Percentiles rank a stretch among this genome's conserved stretches.
phyloP scores from a whole-genome alignment of 2,113 vertebrate genomes.

The Phasianus colchicus region DNA sequence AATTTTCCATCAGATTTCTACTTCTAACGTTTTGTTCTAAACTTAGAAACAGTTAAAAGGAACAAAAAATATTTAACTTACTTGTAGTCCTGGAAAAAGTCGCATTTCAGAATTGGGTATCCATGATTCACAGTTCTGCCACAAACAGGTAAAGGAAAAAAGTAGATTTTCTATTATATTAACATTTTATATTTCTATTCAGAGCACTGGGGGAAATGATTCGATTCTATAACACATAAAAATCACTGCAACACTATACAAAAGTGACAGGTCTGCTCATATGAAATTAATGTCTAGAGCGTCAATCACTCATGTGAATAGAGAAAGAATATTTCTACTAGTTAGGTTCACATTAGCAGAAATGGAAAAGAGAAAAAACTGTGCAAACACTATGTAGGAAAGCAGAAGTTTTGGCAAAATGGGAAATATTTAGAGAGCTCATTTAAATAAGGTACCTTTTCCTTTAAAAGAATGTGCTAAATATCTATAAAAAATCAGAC shows the following conservation, averaged over 20 bases:
- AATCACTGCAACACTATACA: not conserved
- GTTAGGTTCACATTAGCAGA: not conserved
- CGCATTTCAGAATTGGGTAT: not conserved
- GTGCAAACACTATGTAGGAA: not conserved
- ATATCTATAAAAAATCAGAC: not conserved
- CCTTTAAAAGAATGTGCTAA: not conserved
- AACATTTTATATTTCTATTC: not conserved
- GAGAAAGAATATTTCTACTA: not conserved
- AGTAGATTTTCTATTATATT: slow-evolving; percentile 1
- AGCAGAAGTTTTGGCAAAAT: not conserved
- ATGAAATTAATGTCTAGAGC: not conserved
- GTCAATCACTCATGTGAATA: not conserved
- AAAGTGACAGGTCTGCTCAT: not conserved
- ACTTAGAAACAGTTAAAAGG: not conserved
- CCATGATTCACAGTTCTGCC: slow-evolving; percentile 11
- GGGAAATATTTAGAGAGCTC: not conserved
- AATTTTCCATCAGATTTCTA: not conserved
- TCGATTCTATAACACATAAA: slow-evolving; percentile 42
- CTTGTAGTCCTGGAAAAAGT: slow-evolving; percentile 4
- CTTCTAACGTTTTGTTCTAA: not conserved
- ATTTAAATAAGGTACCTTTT: not conserved
- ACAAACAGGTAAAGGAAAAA: slow-evolving; percentile 36
- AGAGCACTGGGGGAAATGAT: slow-evolving; percentile 20
- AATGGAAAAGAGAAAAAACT: not conserved
- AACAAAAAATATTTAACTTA: slow-evolving; percentile 53